These are phyloP conservation scores for Bujurquina vittata DNA, from an alignment of 2,113 vertebrate genomes.

Conservation along the genomic window DNA sequence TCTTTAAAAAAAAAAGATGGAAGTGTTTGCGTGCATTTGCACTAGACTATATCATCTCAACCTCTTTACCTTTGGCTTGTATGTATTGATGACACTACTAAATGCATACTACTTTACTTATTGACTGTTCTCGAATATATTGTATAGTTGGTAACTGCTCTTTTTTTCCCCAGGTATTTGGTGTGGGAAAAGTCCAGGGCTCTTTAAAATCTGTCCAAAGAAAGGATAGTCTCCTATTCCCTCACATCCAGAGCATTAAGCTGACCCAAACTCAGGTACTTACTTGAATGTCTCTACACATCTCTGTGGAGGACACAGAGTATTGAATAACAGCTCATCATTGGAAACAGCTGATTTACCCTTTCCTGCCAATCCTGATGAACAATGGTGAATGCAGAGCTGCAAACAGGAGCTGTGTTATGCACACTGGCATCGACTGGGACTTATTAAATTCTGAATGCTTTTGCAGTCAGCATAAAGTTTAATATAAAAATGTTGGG, in stretches of 20 bases:
- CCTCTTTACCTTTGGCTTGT: not conserved
- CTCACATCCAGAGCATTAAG: constrained; percentile 91
- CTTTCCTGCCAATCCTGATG: constrained; percentile 39
- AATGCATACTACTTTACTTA: too few relatives aligned
- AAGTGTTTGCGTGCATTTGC: not conserved
- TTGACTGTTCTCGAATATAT: not conserved
- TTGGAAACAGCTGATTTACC: constrained; percentile 62
- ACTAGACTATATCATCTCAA: not conserved
- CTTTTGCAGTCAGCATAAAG: not conserved
- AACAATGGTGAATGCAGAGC: constrained; percentile 25
- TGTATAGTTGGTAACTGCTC: constrained; percentile 14
- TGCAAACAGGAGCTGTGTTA: constrained; percentile 34
- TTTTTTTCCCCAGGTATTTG: constrained; percentile 85
- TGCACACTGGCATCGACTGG: not conserved
- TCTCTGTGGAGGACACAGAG: not conserved
- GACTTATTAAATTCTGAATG: constrained; percentile 3
- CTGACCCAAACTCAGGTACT: constrained; percentile 92
- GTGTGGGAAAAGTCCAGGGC: constrained; percentile 82
- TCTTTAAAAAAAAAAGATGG: not conserved
- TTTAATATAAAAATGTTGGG: not conserved
- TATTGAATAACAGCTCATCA: constrained; percentile 32
- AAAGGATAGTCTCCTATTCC: constrained; percentile 86
- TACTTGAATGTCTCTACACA: not conserved
- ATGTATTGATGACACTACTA: not conserved
- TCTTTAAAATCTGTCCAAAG: constrained; percentile 81